Evolutionary conservation across 2,797 vertebrate species (phyloP).

Genomic region (Merluccius polli): DNA sequence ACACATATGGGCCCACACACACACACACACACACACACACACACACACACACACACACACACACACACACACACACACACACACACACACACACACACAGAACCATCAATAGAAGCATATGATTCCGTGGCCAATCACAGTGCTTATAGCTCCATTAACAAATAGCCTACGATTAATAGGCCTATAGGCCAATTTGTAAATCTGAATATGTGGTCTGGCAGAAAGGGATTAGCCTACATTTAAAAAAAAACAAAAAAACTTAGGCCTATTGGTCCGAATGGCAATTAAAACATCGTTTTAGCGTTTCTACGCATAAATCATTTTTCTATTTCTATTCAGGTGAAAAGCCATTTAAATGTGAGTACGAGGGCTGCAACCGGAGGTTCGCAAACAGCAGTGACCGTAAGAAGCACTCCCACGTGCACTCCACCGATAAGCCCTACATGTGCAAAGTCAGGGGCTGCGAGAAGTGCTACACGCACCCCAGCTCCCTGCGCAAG

Average conservation of each 20-base stretch:
- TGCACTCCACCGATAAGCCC: conserved; percentile 71
- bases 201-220: background rate
- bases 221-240: too few species aligned
- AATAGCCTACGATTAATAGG: background rate
- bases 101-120: background rate
- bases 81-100: background rate
- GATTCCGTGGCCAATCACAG: background rate
- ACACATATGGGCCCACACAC: too few species aligned
- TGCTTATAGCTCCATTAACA: background rate
- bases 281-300: background rate
- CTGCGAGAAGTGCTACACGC: conserved; percentile 68
- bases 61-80: conserved; percentile 7
- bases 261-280: too few species aligned
- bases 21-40: background rate
- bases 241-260: too few species aligned
- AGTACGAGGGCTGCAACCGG: conserved; percentile 76
- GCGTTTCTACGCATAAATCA: background rate
- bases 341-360: conserved; percentile 79
- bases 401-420: conserved; percentile 71
- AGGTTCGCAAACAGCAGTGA: conserved; percentile 76
- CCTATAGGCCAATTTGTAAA: background rate
- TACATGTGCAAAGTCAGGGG: conserved; percentile 75
- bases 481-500: conserved; percentile 69
- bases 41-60: conserved; percentile 2
- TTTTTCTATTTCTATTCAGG: conserved; percentile 72